These are phyloP conservation scores for Tanypteryx hageni DNA, from an alignment of 2,888 invertebrate genomes.

Conservation along the genomic window DNA sequence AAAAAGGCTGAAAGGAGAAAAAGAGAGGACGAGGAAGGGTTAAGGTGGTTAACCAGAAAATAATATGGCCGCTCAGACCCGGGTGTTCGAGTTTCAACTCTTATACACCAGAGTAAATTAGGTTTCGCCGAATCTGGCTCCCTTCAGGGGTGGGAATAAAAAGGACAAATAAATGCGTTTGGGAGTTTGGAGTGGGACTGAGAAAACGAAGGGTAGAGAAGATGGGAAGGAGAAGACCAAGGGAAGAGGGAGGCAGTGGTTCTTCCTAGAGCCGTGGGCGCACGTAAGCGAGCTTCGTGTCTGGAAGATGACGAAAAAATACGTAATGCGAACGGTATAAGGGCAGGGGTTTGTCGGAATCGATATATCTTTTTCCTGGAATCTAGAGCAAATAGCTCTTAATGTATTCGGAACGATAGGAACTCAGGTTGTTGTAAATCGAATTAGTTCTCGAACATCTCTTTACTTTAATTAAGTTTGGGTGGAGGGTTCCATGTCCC, in stretches of 20 bases:
- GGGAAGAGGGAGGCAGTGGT: too few species aligned
- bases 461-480: too few species aligned
- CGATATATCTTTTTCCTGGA: too few species aligned
- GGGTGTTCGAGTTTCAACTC: background rate
- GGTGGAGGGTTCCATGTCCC: too few species aligned
- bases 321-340: background rate
- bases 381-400: too few species aligned
- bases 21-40: background rate
- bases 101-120: background rate
- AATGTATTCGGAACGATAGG: too few species aligned
- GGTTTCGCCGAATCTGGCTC: background rate
- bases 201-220: background rate
- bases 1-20: background rate
- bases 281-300: too few species aligned
- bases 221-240: background rate
- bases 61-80: background rate
- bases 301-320: too few species aligned
- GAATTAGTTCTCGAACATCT: too few species aligned
- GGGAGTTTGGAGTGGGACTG: background rate
- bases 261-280: too few species aligned
- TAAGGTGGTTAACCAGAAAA: conserved; percentile 1
- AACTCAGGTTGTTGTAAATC: too few species aligned
- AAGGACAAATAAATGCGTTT: background rate
- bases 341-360: too few species aligned
- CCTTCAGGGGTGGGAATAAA: background rate